Evolutionary conservation across 2,888 invertebrate genomes (phyloP), one percentile per base, ranked within the genome.

Genomic region (Mechanitis messenoides): DNA sequence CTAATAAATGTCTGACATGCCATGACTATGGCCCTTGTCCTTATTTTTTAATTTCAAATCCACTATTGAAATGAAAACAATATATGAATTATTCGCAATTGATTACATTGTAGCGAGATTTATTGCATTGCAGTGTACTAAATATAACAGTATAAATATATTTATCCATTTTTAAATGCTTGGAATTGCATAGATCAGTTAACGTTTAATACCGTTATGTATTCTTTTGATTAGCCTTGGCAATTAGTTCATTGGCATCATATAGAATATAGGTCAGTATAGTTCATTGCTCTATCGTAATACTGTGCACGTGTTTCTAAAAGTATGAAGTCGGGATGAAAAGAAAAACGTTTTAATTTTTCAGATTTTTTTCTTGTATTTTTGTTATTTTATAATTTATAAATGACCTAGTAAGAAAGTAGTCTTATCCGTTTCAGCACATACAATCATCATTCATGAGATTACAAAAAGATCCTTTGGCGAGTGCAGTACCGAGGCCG

Each of bases 391-490:
- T 90, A 90, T 88, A 89, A 90, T 90, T 90, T 90, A 90, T 90
- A 90, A 91, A 90, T 90, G 90, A 91, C 90, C 90, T 91, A 91
- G 90, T 90, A 90, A 89, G 90, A 90, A 90, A 90, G 89, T 91
- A 91, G 90, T 91, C 91, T 91, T 91, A 90, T 90, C 89, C 87
- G 90, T 91, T 90, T 90, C 90, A 90, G 90, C 90, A 91, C 90
- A 90, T 90, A 89, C 88, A 90, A 89, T 90, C 88, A 89, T 89
- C 88, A 89, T 90, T 90, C 87, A 87, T 87, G 89, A 89, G 90
- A 89, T 90, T 90, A 90, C 87, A 90, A 89, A 79, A 88, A 87
- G 86, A 90, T 90, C 90, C 91, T 91, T 91, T 91, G 91, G 91
- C 90, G 90, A 90, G 88, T 88, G 89, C 89, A 88, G 89, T 89